phyloP scores from a whole-genome alignment of 2,113 vertebrate species.

The Ptyas mucosa region DNA sequence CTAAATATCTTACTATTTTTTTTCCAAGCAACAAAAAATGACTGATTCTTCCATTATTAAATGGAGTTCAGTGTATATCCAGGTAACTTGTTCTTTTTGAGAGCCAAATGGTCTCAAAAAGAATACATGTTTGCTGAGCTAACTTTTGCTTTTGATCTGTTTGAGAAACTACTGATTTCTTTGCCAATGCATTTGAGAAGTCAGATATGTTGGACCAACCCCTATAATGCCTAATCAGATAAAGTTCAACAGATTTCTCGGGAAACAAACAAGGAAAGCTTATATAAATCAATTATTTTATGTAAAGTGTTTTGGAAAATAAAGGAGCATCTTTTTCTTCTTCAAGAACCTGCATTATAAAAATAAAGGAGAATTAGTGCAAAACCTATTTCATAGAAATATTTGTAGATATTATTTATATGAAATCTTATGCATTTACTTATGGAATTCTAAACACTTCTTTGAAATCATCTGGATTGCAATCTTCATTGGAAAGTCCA shows the following conservation, averaged over 20 bases:
- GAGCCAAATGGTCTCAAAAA: not conserved
- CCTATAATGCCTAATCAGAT: not conserved
- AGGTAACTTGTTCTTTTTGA: not conserved
- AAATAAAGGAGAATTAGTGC: not conserved
- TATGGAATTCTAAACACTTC: not conserved
- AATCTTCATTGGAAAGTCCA: not conserved
- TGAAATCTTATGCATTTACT: not conserved
- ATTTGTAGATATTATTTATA: not conserved
- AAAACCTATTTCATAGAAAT: not conserved
- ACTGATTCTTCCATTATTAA: slow-evolving; percentile 9
- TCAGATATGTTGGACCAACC: not conserved
- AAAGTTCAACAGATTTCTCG: not conserved
- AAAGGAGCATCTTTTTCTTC: not conserved
- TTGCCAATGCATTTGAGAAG: not conserved
- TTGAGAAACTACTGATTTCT: not conserved
- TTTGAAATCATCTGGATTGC: not conserved
- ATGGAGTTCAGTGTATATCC: not conserved
- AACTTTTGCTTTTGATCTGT: not conserved
- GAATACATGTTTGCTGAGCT: not conserved
- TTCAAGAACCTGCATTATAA: not conserved
- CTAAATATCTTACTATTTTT: slow-evolving; percentile 24
- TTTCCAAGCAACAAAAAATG: not conserved
- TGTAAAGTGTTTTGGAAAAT: not conserved
- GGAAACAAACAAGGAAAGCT: not conserved
- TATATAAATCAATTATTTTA: not conserved